phyloP scores from a whole-genome alignment of 2,113 vertebrate genomes.

The Megaceryle torquata region DNA sequence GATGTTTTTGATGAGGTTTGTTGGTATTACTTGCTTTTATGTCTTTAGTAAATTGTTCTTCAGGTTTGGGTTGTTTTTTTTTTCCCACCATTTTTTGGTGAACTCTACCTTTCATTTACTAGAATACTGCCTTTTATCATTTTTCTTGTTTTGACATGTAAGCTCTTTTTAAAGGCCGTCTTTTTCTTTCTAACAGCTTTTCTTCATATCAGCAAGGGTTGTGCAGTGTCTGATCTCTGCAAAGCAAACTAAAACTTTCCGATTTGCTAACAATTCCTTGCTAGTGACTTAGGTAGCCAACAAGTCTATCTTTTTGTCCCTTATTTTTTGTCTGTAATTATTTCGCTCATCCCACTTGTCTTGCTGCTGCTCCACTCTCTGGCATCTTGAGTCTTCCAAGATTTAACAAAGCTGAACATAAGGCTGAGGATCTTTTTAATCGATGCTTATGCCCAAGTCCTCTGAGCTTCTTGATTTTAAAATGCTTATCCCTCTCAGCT shows the following conservation, averaged over 20 bases:
- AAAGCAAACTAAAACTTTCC: constrained; percentile 17
- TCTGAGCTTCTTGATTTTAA: background rate
- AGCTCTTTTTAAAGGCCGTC: background rate
- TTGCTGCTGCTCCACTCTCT: background rate
- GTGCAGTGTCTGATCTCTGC: background rate
- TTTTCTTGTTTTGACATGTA: constrained; percentile 50
- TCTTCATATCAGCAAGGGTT: background rate
- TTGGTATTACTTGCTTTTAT: constrained; percentile 57
- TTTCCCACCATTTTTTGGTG: background rate
- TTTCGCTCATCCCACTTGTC: background rate
- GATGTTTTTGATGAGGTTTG: constrained; percentile 36
- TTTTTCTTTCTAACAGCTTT: background rate
- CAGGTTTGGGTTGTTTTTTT: background rate
- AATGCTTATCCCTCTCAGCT: background rate
- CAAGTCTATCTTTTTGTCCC: background rate
- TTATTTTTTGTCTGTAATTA: constrained; percentile 4
- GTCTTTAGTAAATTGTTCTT: constrained; percentile 42
- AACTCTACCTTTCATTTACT: background rate
- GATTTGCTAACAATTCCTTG: background rate
- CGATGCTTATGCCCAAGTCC: background rate
- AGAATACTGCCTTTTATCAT: constrained; percentile 45
- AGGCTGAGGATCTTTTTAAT: constrained; percentile 8
- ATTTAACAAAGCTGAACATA: background rate
- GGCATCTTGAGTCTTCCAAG: background rate
- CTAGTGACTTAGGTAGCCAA: background rate